Percentiles rank a stretch among this genome's conserved stretches.
These are phyloP conservation scores for Bellardia bayeri DNA, from an alignment of 2,888 invertebrate genomes.

Conservation along the genomic window DNA sequence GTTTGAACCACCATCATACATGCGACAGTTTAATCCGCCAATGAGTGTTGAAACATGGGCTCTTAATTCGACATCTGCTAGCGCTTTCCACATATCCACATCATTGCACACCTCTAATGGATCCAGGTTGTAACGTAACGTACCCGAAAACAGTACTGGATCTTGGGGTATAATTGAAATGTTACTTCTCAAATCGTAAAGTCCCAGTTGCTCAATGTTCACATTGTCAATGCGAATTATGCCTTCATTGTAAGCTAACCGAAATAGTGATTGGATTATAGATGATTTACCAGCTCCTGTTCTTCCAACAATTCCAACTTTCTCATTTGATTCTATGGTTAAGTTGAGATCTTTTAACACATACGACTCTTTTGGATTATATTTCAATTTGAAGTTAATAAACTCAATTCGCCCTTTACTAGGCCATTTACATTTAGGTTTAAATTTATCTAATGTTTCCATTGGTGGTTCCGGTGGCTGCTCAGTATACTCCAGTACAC, in stretches of 20 bases:
- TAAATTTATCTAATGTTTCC: conserved; percentile 83
- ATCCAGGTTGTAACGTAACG: conserved; percentile 93
- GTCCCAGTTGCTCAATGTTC: conserved; percentile 88
- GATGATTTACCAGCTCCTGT: conserved; percentile 96
- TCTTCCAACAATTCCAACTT: conserved; percentile 94
- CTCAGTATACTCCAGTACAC: conserved; percentile 92
- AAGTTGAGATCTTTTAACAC: conserved; percentile 91
- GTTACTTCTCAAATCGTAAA: conserved; percentile 90
- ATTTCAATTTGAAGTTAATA: conserved; percentile 88
- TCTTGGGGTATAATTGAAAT: conserved; percentile 98
- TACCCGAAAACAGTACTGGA: conserved; percentile 93
- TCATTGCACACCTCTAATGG: conserved; percentile 91
- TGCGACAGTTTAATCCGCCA: conserved; percentile 86
- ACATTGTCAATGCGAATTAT: conserved; percentile 90
- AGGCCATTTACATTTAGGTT: conserved; percentile 88
- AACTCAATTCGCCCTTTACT: conserved; percentile 88
- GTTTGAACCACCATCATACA: conserved; percentile 92
- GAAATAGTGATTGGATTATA: conserved; percentile 92
- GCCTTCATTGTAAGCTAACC: conserved; percentile 92
- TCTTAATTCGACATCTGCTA: conserved; percentile 92
- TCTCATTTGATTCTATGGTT: conserved; percentile 84
- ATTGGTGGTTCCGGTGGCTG: conserved; percentile 87
- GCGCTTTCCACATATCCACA: conserved; percentile 90
- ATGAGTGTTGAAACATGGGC: conserved; percentile 87
- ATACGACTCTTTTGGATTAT: conserved; percentile 88